These are phyloP conservation scores for Leiothrix lutea DNA, from an alignment of 2,113 vertebrate species.

Conservation along the genomic window DNA sequence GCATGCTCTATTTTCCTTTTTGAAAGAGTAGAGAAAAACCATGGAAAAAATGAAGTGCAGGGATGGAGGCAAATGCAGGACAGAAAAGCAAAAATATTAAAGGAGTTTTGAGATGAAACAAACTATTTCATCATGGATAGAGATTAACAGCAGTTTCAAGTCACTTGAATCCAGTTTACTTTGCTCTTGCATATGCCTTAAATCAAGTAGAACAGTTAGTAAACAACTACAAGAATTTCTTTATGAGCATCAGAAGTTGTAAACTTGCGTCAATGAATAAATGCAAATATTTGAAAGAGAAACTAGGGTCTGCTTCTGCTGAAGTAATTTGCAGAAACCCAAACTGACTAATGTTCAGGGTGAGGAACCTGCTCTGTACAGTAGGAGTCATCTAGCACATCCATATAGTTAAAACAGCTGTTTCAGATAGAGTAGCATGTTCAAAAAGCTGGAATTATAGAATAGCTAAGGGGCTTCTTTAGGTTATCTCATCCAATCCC, in stretches of 20 bases:
- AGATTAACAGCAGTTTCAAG: neutral
- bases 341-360: neutral
- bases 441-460: neutral
- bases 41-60: neutral
- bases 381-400: accelerated
- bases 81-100: neutral
- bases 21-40: neutral
- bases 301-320: neutral
- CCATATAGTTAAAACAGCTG: neutral
- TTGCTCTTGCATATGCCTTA: neutral
- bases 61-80: neutral
- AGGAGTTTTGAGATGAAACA: neutral
- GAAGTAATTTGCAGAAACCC: neutral
- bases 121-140: neutral
- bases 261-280: neutral
- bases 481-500: neutral
- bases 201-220: neutral
- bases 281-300: neutral
- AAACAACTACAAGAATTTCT: neutral
- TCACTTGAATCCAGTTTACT: neutral
- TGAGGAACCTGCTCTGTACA: neutral
- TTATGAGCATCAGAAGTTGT: neutral
- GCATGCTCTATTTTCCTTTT: neutral
- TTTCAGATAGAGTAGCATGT: neutral
- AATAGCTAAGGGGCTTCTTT: neutral